phyloP scores from a whole-genome alignment of 2,888 invertebrate species.

The Scaptomyza reducta region DNA sequence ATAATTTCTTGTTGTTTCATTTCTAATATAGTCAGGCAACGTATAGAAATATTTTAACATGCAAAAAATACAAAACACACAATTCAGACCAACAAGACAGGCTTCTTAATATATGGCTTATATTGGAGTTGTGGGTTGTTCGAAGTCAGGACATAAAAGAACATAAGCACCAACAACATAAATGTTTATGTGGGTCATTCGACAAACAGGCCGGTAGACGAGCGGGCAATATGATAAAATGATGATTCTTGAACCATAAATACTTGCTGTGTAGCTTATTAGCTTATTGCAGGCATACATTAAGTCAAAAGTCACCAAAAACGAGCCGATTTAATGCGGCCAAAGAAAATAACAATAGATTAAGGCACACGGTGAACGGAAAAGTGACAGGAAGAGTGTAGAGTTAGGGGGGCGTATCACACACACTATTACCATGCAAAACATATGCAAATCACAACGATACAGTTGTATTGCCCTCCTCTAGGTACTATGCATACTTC shows the following conservation, averaged over 20 bases:
- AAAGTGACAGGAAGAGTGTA: not conserved
- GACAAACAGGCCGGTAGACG: slow-evolving; percentile 40
- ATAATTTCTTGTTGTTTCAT: no score
- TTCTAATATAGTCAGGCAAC: no score
- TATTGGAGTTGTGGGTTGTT: slow-evolving; percentile 13
- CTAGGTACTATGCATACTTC: slow-evolving; percentile 12
- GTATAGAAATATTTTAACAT: not conserved
- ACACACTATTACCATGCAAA: slow-evolving; percentile 48
- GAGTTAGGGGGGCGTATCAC: not conserved
- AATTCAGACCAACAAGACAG: slow-evolving; percentile 4
- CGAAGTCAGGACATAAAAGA: slow-evolving; percentile 6
- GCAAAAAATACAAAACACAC: not conserved
- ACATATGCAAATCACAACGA: slow-evolving; percentile 54
- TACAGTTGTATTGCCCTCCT: slow-evolving; percentile 36
- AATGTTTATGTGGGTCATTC: slow-evolving; percentile 67
- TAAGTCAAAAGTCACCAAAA: slow-evolving; percentile 36
- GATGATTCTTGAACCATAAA: slow-evolving; percentile 54
- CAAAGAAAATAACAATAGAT: slow-evolving; percentile 42
- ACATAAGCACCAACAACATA: slow-evolving; percentile 11
- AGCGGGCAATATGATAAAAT: slow-evolving; percentile 62
- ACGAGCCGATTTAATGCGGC: slow-evolving; percentile 39
- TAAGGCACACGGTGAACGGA: slow-evolving; percentile 20
- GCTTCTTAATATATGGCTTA: slow-evolving; percentile 48
- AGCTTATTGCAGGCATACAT: slow-evolving; percentile 9
- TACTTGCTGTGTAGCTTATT: slow-evolving; percentile 37